Base-by-base conservation (phyloP, 2,888 invertebrate species). In the Cerceris rybyensis region DNA sequence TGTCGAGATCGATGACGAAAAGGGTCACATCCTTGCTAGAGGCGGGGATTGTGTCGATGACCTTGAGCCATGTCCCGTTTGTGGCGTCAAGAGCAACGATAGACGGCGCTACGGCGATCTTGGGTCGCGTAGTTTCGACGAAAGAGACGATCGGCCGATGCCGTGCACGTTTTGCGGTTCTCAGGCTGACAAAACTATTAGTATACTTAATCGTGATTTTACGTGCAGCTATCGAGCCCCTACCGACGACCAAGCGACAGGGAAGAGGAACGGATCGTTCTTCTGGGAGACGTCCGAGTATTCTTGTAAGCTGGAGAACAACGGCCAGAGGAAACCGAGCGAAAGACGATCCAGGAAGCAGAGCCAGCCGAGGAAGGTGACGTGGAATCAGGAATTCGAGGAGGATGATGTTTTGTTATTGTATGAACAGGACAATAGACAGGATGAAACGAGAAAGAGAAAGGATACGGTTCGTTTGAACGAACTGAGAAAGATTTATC, bases 301-400 rank as follows among this genome's bases (percentile, higher is more conserved):
- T 14, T 16, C 42, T 7, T 69, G 46, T 7, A 13, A 14, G 17
- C 13, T 39, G 49, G 57, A n/a, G 2, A 39, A 42, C 39, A 49
- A 9, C 50, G 54, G 57, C 13, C 39, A 46, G 52, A 81, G 42
- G 55, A 69, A 49, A 41, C 55, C 65, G 67, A 66, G 63, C 58
- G 89, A 90, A 17, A 91, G 91, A 60, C 92, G 94, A 64, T 91
- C 93, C 6, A 91, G 94, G 57, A 94, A 94, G 86, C 94, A 94
- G 85, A 93, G 93, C 41, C 92, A 91, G 77, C 94, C 94, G 0
- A 93, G 93, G 70, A 94, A 93, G 84, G 90, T 94, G 11, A 90
- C 92, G 28, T 85, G 92, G 76, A 81, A 80, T 11, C 77, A 79
- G 16, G 74, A 81, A 43, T 75, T 82, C 54, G 80, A 80, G 43